Conservation (phyloP, 2,797 vertebrate genomes). For the Anolis apletophallus region DNA sequence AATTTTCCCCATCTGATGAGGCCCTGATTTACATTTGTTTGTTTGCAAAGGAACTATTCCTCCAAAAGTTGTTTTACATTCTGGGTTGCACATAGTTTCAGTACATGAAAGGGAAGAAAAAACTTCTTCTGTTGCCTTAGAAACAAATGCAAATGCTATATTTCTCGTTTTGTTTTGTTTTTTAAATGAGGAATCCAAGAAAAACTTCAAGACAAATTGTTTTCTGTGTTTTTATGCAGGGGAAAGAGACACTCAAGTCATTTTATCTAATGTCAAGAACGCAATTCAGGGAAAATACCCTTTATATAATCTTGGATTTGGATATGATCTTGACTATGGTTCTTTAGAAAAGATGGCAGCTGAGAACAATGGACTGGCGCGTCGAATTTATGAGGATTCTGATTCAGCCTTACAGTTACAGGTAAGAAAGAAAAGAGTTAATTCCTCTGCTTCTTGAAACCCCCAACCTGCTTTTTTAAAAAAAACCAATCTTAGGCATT, state of each 20-base stretch:
- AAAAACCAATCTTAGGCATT: too few relatives aligned
- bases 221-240: slow-evolving; percentile 59
- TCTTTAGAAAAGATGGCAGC: slow-evolving; percentile 90
- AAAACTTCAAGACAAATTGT: too few relatives aligned
- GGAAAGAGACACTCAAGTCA: slow-evolving; percentile 62
- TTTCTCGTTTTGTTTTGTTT: too few relatives aligned
- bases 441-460: too few relatives aligned
- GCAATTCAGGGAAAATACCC: slow-evolving; percentile 84
- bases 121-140: too few relatives aligned
- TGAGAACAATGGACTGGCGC: slow-evolving; percentile 87
- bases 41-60: background rate
- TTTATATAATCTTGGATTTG: slow-evolving; percentile 92
- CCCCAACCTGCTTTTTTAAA: too few relatives aligned
- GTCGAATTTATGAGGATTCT: slow-evolving; percentile 91
- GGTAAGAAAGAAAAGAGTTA: slow-evolving; percentile 71
- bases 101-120: too few relatives aligned
- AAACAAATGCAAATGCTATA: too few relatives aligned
- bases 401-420: slow-evolving; percentile 89
- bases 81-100: background rate
- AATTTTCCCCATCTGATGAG: too few relatives aligned
- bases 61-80: background rate
- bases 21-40: background rate
- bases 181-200: too few relatives aligned
- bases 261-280: slow-evolving; percentile 81
- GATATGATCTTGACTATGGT: slow-evolving; percentile 85